Conservation (phyloP, 2,113 vertebrate species). For the Periophthalmus modestus region DNA sequence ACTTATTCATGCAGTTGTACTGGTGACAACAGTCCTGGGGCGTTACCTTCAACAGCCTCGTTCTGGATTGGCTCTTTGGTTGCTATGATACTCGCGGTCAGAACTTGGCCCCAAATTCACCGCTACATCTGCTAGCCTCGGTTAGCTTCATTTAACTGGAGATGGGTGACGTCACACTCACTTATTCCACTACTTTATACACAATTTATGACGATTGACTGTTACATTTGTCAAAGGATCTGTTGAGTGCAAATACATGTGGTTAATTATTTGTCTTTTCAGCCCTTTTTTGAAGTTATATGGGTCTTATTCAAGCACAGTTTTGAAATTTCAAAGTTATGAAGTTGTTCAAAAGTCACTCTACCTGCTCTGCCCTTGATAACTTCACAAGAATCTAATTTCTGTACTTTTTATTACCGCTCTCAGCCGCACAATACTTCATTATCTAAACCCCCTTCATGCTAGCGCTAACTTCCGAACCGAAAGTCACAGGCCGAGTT, state of each 20-base stretch:
- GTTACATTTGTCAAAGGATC: too few species aligned
- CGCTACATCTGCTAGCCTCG: too few species aligned
- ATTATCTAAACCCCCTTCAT: background rate
- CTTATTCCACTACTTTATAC: too few species aligned
- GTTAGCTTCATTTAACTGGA: too few species aligned
- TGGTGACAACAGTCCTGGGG: background rate
- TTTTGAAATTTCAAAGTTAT: background rate
- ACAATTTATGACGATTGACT: too few species aligned
- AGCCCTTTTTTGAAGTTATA: background rate
- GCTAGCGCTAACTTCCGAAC: background rate
- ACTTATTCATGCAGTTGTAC: too few species aligned
- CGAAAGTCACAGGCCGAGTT: background rate
- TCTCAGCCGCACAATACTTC: background rate
- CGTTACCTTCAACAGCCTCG: too few species aligned
- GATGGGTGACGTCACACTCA: too few species aligned
- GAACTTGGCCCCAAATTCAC: too few species aligned
- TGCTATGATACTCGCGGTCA: too few species aligned
- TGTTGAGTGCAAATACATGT: too few species aligned
- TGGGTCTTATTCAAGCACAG: background rate
- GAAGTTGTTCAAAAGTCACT: background rate
- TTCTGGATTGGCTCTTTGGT: too few species aligned
- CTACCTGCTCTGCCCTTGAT: background rate
- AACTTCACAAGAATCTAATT: background rate
- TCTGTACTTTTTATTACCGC: background rate
- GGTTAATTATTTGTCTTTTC: background rate